Base-by-base conservation (phyloP, 2,888 invertebrate genomes). In the Teinopalpus imperialis region DNA sequence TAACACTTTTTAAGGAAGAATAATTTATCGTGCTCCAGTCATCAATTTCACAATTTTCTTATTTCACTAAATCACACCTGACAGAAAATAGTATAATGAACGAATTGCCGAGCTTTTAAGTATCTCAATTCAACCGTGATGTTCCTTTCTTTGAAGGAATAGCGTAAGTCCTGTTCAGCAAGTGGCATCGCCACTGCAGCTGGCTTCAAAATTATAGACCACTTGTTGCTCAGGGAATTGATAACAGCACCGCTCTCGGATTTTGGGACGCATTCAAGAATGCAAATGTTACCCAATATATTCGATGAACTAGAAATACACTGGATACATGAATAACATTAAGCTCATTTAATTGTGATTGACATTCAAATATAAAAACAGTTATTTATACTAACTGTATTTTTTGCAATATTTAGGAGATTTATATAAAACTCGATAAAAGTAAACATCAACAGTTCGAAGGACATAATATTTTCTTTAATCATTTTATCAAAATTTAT, bases 151-250 rank as follows among this genome's bases (percentile, higher is more conserved):
- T 21, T 31, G 32, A 40, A 42, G 45, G 29, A 45, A 47, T 41
- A 43, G 34, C 36, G 63, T 65, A 64, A 70, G 68, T 73, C 67
- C 51, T 52, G 58, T 57, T 53, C 57, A 70, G 59, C 65, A 54
- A 56, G 62, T 60, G 53, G 57, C 58, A 59, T 63, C 60, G 52
- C 46, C 56, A 66, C 59, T 67, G 74, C 65, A 78, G 75, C 76
- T 72, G 74, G 71, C 78, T 76, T 79, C 81, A 83, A 78, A 87
- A 85, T 87, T 86, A 88, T 86, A 68, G 79, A 59, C 87, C 86
- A 88, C 88, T 86, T 87, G 87, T 88, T 88, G 87, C 87, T 54
- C 63, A 66, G 74, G 69, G 81, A 85, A 85, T 87, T 87, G 86
- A 87, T 86, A 87, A 85, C 81, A 79, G 73, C 70, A 76, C 59